Base-by-base conservation (phyloP, 2,797 vertebrate species). In the Propithecus perrieri region DNA sequence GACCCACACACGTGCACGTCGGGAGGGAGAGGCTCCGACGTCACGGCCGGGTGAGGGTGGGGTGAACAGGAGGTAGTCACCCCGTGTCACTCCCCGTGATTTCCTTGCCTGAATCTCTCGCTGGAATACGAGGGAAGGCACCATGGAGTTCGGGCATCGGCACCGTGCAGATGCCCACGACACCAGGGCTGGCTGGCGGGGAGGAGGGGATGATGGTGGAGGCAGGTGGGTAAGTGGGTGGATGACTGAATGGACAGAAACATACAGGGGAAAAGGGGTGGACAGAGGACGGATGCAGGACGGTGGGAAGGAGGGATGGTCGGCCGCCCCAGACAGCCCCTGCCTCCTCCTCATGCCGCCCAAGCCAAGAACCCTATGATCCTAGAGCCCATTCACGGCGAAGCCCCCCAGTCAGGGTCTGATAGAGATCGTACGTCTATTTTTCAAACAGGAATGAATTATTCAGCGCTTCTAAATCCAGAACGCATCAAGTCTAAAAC, bases 391-490 rank as follows among this genome's bases (percentile, higher is more conserved):
- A 91, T 35, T 95, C 85, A 35, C 14, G 53, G 43, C 6, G 9
- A 92, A 96, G 84, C 75, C 63, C 69, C 91, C 65, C 61, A 72
- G 72, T 69, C 91, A 71, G 83, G 72, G 76, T 61, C 93, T 95
- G 97, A 95, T 90, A 93, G 85, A 97, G 98, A 98, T 93, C 87
- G 74, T 93, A 76, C 87, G 92, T 97, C 96, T 98, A 97, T 98
- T 98, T 97, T 98, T 98, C 97, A 98, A 98, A 97, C 85, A 95
- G 93, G 38, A 95, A 98, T 96, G 95, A 98, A 98, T 98, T 98
- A 98, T 96, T 97, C 89, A 98, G 97, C 94, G 97, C 80, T 96
- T 97, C 97, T 97, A 97, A 98, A 97, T 97, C 92, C 89, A 98
- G 97, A 96, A 91, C 84, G 63, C 95, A 91, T 95, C 95, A 92